Evolutionary conservation across 2,113 vertebrate genomes (phyloP).

Genomic region (Eidolon helvum): DNA sequence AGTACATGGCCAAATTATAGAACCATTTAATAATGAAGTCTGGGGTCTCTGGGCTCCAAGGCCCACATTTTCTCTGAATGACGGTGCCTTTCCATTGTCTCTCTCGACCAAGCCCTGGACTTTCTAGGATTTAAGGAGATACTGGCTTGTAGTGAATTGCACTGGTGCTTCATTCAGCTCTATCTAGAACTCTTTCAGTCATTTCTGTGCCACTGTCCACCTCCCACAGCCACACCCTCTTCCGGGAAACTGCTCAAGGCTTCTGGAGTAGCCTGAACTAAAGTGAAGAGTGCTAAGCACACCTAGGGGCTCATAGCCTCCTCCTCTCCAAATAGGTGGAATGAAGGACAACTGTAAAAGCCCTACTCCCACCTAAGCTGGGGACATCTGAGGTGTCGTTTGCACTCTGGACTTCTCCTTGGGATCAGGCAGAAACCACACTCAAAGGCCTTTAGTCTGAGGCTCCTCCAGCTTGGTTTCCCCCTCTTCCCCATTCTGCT

Average conservation of each 20-base stretch:
- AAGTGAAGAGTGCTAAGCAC: background rate
- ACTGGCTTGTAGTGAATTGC: background rate
- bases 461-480: background rate
- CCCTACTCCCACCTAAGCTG: background rate
- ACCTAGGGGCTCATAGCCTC: no score
- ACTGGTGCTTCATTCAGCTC: background rate
- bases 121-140: background rate
- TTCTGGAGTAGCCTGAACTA: background rate
- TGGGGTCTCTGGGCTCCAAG: background rate
- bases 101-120: background rate
- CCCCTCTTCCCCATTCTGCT: no score
- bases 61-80: background rate
- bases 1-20: background rate
- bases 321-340: background rate
- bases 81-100: background rate
- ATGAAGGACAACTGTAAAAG: background rate
- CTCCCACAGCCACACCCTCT: background rate
- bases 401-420: background rate
- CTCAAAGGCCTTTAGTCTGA: background rate
- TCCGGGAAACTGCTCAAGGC: background rate
- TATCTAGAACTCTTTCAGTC: background rate
- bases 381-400: background rate
- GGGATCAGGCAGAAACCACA: background rate
- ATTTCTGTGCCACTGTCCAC: background rate
- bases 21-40: background rate